phyloP scores from a whole-genome alignment of 1,140 invertebrate species.

The Parapsyche elsis region DNA sequence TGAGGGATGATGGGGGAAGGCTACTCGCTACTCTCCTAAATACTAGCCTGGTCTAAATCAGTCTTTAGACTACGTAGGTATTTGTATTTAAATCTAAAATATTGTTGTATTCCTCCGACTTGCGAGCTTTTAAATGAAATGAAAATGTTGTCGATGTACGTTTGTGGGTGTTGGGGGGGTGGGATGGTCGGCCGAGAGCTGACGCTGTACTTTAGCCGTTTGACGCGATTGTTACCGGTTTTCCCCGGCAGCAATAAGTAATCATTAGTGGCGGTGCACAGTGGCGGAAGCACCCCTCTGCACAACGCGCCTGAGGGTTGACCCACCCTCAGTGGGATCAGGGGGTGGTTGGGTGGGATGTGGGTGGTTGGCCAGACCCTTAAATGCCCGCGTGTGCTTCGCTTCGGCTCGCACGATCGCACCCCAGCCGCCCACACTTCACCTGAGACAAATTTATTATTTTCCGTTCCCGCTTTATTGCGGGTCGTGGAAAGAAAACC shows the following conservation, averaged over 20 bases:
- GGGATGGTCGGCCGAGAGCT: background rate
- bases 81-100: no score
- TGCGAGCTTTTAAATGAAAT: no score
- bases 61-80: no score
- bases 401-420: conserved; percentile 17
- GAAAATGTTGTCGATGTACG: background rate
- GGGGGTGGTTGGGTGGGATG: background rate
- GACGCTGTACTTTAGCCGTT: conserved; percentile 21
- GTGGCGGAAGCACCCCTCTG: conserved; percentile 14
- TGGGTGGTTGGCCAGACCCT: background rate
- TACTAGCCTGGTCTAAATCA: no score
- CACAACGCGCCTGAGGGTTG: background rate
- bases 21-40: no score
- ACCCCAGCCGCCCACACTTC: conserved; percentile 41
- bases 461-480: conserved; percentile 35
- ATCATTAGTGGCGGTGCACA: conserved; percentile 41
- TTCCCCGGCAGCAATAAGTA: conserved; percentile 42
- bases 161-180: background rate
- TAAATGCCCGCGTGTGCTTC: background rate
- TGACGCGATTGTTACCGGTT: conserved; percentile 33
- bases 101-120: no score
- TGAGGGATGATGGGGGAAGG: no score
- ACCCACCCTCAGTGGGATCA: background rate
- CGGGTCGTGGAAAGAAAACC: background rate
- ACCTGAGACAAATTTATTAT: conserved; percentile 48